Conservation (phyloP, 1,140 invertebrate genomes). For the Lordiphosa collinella region DNA sequence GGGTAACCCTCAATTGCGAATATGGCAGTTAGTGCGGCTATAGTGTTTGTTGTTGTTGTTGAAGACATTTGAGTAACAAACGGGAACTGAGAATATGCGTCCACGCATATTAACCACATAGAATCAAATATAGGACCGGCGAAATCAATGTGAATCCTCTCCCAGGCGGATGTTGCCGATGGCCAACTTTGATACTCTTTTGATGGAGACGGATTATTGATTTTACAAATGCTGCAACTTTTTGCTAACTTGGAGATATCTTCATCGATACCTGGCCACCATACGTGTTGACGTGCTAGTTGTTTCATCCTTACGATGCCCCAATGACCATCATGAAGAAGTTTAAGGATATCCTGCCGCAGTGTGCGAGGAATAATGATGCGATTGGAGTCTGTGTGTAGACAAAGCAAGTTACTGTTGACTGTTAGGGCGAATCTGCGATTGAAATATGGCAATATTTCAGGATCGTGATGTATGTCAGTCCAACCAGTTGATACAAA, state of each 20-base stretch:
- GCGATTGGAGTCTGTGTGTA: conserved; percentile 26
- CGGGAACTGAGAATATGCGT: conserved; percentile 29
- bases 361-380: conserved; percentile 48
- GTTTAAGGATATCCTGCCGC: conserved; percentile 40
- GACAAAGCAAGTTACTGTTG: not conserved
- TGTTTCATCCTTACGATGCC: conserved; percentile 66
- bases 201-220: conserved; percentile 3
- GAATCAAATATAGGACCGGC: not conserved
- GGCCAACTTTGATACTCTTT: conserved; percentile 13
- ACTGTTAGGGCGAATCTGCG: conserved; percentile 8
- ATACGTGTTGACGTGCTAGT: too few species aligned
- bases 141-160: conserved; percentile 21
- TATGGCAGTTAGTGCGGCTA: conserved; percentile 14
- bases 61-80: conserved; percentile 15
- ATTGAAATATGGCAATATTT: conserved; percentile 6
- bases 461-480: too few species aligned
- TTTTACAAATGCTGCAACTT: not conserved
- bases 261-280: too few species aligned
- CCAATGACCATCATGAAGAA: conserved; percentile 79
- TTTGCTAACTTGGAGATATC: too few species aligned
- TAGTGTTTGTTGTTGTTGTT: conserved; percentile 21
- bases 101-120: conserved; percentile 28
- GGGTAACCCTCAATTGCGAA: conserved; percentile 48
- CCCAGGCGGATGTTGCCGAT: conserved; percentile 11
- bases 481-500: conserved; percentile 15